Base-by-base conservation (phyloP, 2,888 invertebrate genomes). In the Pyrrhia umbra region DNA sequence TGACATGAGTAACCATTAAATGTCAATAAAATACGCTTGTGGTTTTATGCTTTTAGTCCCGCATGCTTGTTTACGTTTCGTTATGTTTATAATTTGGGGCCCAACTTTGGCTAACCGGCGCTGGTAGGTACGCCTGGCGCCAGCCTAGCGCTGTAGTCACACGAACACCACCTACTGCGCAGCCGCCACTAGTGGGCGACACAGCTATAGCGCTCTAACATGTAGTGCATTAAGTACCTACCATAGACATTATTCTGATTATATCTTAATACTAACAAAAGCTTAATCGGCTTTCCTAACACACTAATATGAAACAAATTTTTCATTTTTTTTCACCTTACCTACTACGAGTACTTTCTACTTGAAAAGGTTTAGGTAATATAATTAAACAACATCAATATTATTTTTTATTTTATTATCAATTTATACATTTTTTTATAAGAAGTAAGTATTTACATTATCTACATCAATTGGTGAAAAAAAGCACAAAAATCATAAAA, bases 41-140 rank as follows among this genome's bases (percentile, higher is more conserved):
- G 92, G 90, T 94, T 93, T 94, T 88, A 77, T 93, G 94, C 94
- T 94, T 93, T 70, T 92, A 92, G 93, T 88, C 94, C 94, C 83
- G 94, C 94, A 92, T 94, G 94, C 94, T 94, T 92, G 51, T 86
- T 88, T 82, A 73, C 71, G 67, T 88, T 90, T 81, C 46, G 66
- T 88, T 88, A 73, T 65, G 77, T 85, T 83, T 71, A 65, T 78
- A 77, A 76, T 81, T 84, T 78, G 82, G 90, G 90, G 89, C 86
- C 91, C 90, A 91, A 92, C 91, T 90, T 90, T 63, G 67, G 77
- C 79, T 70, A 75, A 79, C 68, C 64, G 73, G 79, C 64, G 79
- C 82, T 79, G 73, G 57, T 79, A 82, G 76, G 63, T 71, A 73
- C 50, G 42, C 56, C 75, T 68, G n/a, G n/a, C n/a, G 77, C 37